These are phyloP conservation scores for Drosophila birchii DNA, from an alignment of 2,888 invertebrate species.

Conservation along the genomic window DNA sequence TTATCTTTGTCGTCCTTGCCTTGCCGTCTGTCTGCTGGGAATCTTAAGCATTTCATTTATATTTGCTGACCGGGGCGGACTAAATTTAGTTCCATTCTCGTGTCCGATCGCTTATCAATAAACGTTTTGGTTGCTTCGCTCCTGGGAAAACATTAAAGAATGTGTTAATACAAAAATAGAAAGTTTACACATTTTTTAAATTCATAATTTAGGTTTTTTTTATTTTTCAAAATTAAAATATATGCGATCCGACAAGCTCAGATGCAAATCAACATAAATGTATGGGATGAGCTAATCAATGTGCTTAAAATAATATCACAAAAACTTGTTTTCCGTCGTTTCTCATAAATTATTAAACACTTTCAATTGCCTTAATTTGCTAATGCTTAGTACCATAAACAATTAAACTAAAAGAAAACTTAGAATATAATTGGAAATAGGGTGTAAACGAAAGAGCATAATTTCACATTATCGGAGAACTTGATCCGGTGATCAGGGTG, in stretches of 20 bases:
- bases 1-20: constrained; percentile 16
- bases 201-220: background rate
- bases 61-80: constrained; percentile 25
- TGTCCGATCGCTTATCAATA: background rate
- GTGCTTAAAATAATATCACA: constrained; percentile 80
- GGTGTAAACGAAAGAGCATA: constrained; percentile 1
- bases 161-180: background rate
- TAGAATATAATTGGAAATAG: constrained; percentile 18
- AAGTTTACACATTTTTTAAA: background rate
- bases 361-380: constrained; percentile 23
- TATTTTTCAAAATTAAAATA: constrained; percentile 53
- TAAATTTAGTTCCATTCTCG: background rate
- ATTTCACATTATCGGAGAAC: constrained; percentile 4
- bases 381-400: background rate
- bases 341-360: constrained; percentile 36
- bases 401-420: constrained; percentile 14
- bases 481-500: background rate
- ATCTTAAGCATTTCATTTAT: constrained; percentile 61
- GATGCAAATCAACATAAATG: constrained; percentile 48
- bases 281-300: constrained; percentile 37
- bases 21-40: constrained; percentile 33
- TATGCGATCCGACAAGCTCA: constrained; percentile 31
- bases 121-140: constrained; percentile 41
- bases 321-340: constrained; percentile 59
- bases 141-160: constrained; percentile 37